phyloP scores from a whole-genome alignment of 2,113 vertebrate genomes.

The Odontophorus gujanensis region DNA sequence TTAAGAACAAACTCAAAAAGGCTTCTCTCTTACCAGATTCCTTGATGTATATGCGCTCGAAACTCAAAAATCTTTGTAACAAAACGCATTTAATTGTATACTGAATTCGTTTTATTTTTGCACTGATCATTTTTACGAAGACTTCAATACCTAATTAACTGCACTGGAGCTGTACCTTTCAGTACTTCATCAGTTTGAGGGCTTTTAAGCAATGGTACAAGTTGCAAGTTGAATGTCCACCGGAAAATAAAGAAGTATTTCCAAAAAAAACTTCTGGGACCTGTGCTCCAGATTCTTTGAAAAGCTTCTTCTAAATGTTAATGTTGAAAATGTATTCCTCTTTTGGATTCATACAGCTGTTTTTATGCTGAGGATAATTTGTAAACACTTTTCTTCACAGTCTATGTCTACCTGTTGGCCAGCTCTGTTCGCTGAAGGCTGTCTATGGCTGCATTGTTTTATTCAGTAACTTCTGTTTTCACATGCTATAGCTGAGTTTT shows the following conservation, averaged over 20 bases:
- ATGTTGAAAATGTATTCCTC: not conserved
- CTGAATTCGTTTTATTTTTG: constrained; percentile 32
- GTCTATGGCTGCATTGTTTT: not conserved
- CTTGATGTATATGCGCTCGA: not conserved
- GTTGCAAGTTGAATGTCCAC: not conserved
- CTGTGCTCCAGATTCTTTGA: not conserved
- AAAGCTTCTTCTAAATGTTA: not conserved
- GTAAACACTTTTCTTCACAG: not conserved
- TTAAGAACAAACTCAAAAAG: constrained; percentile 5
- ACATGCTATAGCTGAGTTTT: not conserved
- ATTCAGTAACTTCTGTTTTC: not conserved
- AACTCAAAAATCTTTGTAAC: not conserved
- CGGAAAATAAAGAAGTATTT: constrained; percentile 55
- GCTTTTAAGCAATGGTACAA: not conserved
- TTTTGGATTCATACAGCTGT: not conserved
- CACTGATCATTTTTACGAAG: constrained; percentile 51
- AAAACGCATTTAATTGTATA: not conserved
- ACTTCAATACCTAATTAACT: not conserved
- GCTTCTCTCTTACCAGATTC: not conserved
- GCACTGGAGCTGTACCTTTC: constrained; percentile 39
- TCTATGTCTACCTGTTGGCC: not conserved
- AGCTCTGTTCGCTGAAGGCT: not conserved
- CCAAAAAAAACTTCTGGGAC: not conserved
- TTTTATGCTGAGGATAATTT: not conserved
- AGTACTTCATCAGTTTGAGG: not conserved